Evolutionary conservation across 2,888 invertebrate genomes (phyloP).

Genomic region (Standfussiana lucernea): DNA sequence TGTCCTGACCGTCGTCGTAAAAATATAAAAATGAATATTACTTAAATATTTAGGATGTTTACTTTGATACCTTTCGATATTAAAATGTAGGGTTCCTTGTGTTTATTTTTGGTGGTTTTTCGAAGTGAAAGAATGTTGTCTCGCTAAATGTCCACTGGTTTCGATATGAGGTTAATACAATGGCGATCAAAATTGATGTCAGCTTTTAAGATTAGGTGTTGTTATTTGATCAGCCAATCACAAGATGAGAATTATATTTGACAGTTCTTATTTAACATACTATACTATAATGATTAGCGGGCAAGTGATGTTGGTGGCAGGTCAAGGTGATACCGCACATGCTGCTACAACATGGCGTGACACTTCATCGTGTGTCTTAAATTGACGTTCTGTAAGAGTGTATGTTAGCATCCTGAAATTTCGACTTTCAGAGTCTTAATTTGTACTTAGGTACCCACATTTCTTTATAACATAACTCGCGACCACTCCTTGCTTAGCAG

Average conservation of each 20-base stretch:
- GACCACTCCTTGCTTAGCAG: no score
- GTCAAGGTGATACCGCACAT: no score
- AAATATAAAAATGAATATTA: conserved; percentile 71
- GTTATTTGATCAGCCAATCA: not conserved
- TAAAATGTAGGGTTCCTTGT: conserved; percentile 66
- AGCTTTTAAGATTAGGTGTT: not conserved
- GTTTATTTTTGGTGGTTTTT: conserved; percentile 26
- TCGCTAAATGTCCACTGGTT: not conserved
- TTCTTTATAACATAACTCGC: no score
- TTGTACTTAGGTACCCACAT: no score
- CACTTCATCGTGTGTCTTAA: no score
- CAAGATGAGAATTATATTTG: not conserved
- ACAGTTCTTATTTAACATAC: not conserved
- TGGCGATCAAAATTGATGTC: not conserved
- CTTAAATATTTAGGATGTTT: conserved; percentile 79
- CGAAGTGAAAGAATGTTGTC: conserved; percentile 12
- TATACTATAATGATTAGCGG: no score
- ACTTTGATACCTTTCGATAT: conserved; percentile 75
- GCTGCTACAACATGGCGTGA: no score
- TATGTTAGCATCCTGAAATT: no score
- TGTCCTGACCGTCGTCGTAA: conserved; percentile 66
- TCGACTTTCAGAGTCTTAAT: no score
- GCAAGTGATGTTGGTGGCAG: no score
- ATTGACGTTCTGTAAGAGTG: no score
- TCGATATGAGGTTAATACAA: not conserved